Base-by-base conservation (phyloP, 2,888 invertebrate species). In the Drosophila formosana region DNA sequence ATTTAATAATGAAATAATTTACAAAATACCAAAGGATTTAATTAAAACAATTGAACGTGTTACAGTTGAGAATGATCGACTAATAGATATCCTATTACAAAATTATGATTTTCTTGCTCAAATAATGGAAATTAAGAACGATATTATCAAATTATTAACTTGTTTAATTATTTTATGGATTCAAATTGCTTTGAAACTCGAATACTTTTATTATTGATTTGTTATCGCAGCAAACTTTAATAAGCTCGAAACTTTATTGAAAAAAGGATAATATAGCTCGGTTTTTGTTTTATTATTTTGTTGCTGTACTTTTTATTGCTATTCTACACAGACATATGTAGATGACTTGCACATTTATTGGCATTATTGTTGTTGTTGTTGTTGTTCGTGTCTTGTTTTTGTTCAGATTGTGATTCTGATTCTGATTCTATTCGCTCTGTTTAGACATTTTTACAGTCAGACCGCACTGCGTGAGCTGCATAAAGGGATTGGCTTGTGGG, bases 371-470 rank as follows among this genome's bases (percentile, higher is more conserved):
- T 72, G 55, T 64, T 77, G 55, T 64, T 77, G 62, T 65, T 72
- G 55, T 66, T 69, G 61, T 53, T 55, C 62, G 39, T 60, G 45
- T 63, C 34, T 39, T 62, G 32, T 49, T 55, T 23, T 68, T 77
- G 63, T 66, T 51, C 32, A 55, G 57, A 58, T 68, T 85, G 47
- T 56, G 61, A 62, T 70, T 51, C 25, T 55, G 57, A 58, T 68
- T 85, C 51, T 56, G 62, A 62, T 70, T 85, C 53, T 52, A 64
- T 47, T 71, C 66, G 47, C 51, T 70, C 55, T 72, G 82, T 64
- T 82, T 85, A 82, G 79, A 87, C 49, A 76, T 73, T 76, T 79
- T 74, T 88, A 72, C 74, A 80, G 77, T 79, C 61, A 61, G 65
- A 78, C 58, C 56, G 63, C 41, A 61, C 60, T 72, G 77, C 75